A percentile compares a stretch with the other conserved stretches of the same genome.
These are phyloP conservation scores for Laterallus jamaicensis DNA, from an alignment of 2,113 vertebrate species.

Conservation along the genomic window DNA sequence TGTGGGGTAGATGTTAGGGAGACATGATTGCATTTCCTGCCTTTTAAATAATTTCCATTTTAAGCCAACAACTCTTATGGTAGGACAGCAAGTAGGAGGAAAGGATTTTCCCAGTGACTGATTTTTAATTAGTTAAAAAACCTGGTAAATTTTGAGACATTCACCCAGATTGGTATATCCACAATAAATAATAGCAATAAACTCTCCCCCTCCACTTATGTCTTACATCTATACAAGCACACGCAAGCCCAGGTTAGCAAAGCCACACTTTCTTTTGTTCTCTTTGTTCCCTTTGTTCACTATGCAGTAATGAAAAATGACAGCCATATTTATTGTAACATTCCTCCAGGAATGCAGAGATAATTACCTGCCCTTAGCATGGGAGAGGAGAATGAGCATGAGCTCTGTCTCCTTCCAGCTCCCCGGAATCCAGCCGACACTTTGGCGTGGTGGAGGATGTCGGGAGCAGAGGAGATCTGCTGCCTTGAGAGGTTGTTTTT, in stretches of 20 bases:
- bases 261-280: constrained; percentile 60
- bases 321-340: constrained; percentile 66
- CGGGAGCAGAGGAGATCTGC: background rate
- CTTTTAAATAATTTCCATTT: background rate
- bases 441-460: background rate
- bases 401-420: background rate
- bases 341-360: constrained; percentile 68
- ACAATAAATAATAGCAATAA: background rate
- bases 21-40: background rate
- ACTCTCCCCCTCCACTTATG: background rate
- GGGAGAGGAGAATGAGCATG: background rate
- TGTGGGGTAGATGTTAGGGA: background rate
- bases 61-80: background rate
- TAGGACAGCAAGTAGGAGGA: background rate
- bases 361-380: constrained; percentile 64
- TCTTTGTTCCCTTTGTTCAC: constrained; percentile 68
- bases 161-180: background rate
- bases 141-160: background rate
- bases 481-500: background rate
- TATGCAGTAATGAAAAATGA: constrained; percentile 58
- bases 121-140: background rate
- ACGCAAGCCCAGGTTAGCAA: background rate
- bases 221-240: background rate
- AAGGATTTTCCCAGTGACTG: background rate
- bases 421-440: background rate